A percentile compares a stretch with the other conserved stretches of the same genome.
These are phyloP conservation scores for Ischnura elegans DNA, from an alignment of 2,888 invertebrate genomes.

Conservation along the genomic window DNA sequence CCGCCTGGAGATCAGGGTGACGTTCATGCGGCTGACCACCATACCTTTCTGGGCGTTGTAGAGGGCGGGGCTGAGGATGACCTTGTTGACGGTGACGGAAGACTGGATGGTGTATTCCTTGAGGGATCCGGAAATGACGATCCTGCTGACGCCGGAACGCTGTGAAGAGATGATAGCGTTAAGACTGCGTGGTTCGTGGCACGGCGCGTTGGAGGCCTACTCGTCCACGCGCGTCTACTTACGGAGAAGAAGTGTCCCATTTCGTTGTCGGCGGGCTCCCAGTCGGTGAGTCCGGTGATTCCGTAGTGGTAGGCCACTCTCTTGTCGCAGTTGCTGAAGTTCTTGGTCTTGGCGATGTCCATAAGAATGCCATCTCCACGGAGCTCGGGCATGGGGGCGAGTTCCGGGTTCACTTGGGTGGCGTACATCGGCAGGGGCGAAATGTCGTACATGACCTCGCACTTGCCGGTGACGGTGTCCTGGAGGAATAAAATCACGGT, in stretches of 20 bases:
- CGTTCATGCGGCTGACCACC: constrained; percentile 82
- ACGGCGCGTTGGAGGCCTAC: neutral
- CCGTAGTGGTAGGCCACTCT: constrained; percentile 84
- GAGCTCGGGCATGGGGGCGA: constrained; percentile 79
- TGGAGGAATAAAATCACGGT: neutral
- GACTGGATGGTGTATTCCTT: constrained; percentile 84
- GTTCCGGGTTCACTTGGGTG: constrained; percentile 80
- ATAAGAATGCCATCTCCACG: constrained; percentile 77
- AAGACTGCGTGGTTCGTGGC: neutral
- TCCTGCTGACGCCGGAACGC: constrained; percentile 81
- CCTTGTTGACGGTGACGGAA: constrained; percentile 82
- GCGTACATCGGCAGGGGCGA: constrained; percentile 81
- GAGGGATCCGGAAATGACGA: constrained; percentile 80
- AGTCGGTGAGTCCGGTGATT: constrained; percentile 80
- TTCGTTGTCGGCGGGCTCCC: constrained; percentile 78
- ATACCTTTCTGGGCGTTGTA: constrained; percentile 82
- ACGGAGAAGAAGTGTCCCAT: constrained; percentile 80
- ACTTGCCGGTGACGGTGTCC: constrained; percentile 85
- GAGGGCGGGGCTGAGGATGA: constrained; percentile 81
- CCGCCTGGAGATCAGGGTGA: constrained; percentile 78
- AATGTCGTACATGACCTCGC: constrained; percentile 85
- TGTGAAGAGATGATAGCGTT: constrained; percentile 74
- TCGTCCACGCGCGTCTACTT: constrained; percentile 71
- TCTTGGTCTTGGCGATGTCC: constrained; percentile 84
- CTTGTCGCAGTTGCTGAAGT: constrained; percentile 83